Conservation (phyloP, 1,140 invertebrate species). For the Apis laboriosa region DNA sequence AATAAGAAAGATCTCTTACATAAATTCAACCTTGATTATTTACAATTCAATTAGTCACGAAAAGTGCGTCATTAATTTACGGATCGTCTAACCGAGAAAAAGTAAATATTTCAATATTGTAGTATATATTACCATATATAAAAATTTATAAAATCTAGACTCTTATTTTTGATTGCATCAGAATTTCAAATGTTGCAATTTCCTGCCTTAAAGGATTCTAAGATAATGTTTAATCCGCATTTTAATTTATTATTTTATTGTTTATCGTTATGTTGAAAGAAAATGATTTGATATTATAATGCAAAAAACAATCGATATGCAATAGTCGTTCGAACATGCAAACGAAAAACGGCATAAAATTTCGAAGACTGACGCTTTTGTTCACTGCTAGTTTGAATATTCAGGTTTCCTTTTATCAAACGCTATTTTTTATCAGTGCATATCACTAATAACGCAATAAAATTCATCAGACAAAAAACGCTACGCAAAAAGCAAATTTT, state of each 20-base stretch:
- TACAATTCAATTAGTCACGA: background rate
- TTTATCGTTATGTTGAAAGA: background rate
- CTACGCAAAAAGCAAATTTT: slow-evolving; percentile 45
- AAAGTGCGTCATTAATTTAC: background rate
- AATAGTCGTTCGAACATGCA: background rate
- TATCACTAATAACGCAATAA: slow-evolving; percentile 33
- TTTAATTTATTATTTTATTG: background rate
- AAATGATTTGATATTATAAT: background rate
- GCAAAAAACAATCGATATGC: background rate
- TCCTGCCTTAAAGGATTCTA: too few relatives aligned
- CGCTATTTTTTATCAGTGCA: slow-evolving; percentile 29
- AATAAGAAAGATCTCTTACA: background rate
- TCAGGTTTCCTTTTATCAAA: slow-evolving; percentile 11
- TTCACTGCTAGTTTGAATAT: slow-evolving; percentile 13
- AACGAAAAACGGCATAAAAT: slow-evolving; percentile 2
- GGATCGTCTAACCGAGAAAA: too few relatives aligned
- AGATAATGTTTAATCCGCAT: too few relatives aligned
- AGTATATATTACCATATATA: too few relatives aligned
- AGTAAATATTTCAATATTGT: too few relatives aligned
- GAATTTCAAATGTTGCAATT: too few relatives aligned
- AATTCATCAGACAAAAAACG: slow-evolving; percentile 49
- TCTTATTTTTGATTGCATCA: too few relatives aligned
- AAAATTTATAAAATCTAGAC: too few relatives aligned
- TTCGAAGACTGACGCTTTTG: slow-evolving; percentile 24
- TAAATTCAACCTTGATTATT: background rate